Evolutionary conservation across 2,113 vertebrate species (phyloP), one percentile per base, ranked within the genome.

Genomic region (Antigone vipio): DNA sequence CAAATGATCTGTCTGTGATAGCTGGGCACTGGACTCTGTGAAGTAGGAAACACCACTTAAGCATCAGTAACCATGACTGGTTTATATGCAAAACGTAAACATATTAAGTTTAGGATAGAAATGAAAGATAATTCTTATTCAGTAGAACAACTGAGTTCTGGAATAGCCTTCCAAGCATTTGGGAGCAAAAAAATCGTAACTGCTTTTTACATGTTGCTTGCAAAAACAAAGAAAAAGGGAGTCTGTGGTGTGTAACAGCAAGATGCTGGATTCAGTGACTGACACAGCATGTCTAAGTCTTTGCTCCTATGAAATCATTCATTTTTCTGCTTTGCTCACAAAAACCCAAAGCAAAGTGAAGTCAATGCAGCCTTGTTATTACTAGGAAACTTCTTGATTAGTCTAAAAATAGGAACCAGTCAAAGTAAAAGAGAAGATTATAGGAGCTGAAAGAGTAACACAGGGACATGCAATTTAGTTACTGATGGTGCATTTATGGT

Each of bases 111-210:
- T 72, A 73, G 15, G 35, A 77, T 47, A 15, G 20, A 80, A 91
- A 67, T 35, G 15, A 73, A 87, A 82, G 6, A 53, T 27, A 58
- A 45, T 63, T 82, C 24, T 24, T 78, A 30, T 44, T 88, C 30
- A 53, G 5, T 34, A 56, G 18, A 62, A 12, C 4, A 53, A 21
- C 24, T 15, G 62, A 77, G 40, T 73, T 77, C 81, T 87, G 4
- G 0, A 93, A 56, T 23, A 73, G 30, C 9, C 29, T 69, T 52
- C 40, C 21, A 44, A 84, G 44, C 26, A n/a, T 68, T 44, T 56
- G 27, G 0, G 2, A 12, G 47, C 1, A 24, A 59, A 82, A 71
- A 53, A 14, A 0, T 1, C 2, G 3, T 17, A 29, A 58, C 15
- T 38, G 3, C 24, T 72, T 91, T 86, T 72, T 22, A 60, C 17